Conservation (phyloP, 2,797 vertebrate genomes). For the Lacerta bilineata region DNA sequence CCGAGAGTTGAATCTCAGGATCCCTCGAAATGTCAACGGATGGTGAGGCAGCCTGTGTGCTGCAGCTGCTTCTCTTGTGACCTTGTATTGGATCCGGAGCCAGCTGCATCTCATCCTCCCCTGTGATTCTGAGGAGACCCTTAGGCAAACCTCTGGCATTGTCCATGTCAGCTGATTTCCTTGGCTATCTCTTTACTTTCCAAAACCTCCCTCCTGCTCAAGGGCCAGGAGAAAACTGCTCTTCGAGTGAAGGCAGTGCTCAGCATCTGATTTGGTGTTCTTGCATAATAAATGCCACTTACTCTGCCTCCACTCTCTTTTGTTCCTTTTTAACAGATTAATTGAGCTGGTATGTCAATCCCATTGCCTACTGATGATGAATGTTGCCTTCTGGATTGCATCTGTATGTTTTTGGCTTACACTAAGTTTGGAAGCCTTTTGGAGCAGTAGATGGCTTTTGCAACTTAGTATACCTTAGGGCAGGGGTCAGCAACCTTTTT, state of each 20-base stretch:
- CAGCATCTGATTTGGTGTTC: not conserved
- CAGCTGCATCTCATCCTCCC: slow-evolving; percentile 2
- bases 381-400: slow-evolving; percentile 9
- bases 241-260: not conserved
- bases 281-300: slow-evolving; percentile 10
- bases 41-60: not conserved
- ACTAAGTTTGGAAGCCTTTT: not conserved
- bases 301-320: not conserved
- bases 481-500: too few relatives aligned
- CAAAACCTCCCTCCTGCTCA: not conserved
- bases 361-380: not conserved
- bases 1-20: slow-evolving; percentile 1
- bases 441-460: not conserved
- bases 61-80: slow-evolving; percentile 1
- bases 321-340: not conserved
- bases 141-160: not conserved
- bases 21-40: slow-evolving; percentile 7
- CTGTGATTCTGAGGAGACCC: not conserved
- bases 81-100: not conserved
- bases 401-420: not conserved
- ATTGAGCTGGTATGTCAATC: not conserved
- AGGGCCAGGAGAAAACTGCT: not conserved
- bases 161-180: not conserved
- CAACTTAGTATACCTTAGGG: not conserved
- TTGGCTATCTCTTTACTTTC: not conserved